phyloP scores from a whole-genome alignment of 2,113 vertebrate species.

The Eptatretus burgeri region DNA sequence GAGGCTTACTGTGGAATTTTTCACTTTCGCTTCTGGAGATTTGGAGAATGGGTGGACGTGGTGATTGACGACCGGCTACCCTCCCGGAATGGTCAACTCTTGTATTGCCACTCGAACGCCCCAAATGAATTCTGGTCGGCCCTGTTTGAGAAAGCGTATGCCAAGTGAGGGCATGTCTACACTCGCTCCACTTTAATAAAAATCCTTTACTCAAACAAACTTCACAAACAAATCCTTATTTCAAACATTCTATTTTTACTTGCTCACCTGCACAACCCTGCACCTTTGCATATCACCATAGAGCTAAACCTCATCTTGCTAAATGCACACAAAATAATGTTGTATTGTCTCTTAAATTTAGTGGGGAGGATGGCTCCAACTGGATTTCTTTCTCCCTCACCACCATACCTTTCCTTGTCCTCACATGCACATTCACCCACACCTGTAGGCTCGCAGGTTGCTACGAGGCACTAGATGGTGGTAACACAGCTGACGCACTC shows the following conservation, averaged over 20 bases:
- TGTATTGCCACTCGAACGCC: conserved; percentile 30
- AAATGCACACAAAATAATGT: neutral
- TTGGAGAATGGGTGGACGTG: conserved; percentile 27
- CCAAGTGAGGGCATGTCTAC: conserved; percentile 19
- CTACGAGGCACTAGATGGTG: conserved; percentile 58
- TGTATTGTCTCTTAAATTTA: neutral
- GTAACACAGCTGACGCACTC: conserved; percentile 57
- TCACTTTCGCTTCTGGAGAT: conserved; percentile 33
- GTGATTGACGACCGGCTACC: conserved; percentile 35
- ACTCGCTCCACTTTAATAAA: too few species aligned
- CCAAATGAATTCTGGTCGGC: conserved; percentile 34
- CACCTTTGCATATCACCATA: too few species aligned
- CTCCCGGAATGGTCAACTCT: conserved; percentile 20
- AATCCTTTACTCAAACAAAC: too few species aligned
- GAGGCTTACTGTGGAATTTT: conserved; percentile 28
- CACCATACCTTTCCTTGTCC: neutral
- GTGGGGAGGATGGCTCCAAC: neutral
- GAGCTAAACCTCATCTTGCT: too few species aligned
- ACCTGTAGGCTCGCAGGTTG: conserved; percentile 36
- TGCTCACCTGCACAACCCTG: too few species aligned
- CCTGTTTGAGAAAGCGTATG: conserved; percentile 33
- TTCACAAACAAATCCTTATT: too few species aligned
- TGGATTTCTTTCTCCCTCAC: neutral
- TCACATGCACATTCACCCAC: neutral
- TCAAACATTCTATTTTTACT: too few species aligned